Percentiles rank a stretch among this genome's conserved stretches.
Evolutionary conservation across 2,113 vertebrate species (phyloP).

Genomic region (Micronycteris hirsuta): DNA sequence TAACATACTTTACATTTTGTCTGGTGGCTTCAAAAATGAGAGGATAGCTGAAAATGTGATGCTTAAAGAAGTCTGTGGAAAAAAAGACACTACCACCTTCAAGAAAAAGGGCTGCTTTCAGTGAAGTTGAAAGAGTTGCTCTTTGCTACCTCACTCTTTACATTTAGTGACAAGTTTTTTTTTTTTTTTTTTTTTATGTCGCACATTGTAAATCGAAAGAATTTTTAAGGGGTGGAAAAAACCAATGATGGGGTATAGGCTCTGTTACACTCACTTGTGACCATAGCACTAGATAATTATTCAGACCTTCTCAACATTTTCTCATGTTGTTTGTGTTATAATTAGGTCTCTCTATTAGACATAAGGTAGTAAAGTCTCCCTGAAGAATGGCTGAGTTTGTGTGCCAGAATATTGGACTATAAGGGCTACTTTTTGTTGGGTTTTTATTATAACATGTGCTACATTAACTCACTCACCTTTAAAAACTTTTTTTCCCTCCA

Average conservation of each 20-base stretch:
- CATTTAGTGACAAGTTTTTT: constrained; percentile 29
- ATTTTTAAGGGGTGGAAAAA: constrained; percentile 64
- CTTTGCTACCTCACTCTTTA: not conserved
- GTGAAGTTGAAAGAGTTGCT: not conserved
- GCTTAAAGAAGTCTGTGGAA: too few relatives aligned
- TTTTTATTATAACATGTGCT: constrained; percentile 76
- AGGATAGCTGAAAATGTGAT: not conserved
- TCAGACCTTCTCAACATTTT: constrained; percentile 27
- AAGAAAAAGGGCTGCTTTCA: not conserved
- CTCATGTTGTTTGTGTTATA: constrained; percentile 57
- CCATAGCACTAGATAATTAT: constrained; percentile 49
- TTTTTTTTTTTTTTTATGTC: constrained; percentile 30
- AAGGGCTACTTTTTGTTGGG: constrained; percentile 70
- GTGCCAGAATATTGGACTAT: constrained; percentile 60
- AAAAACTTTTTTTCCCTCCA: constrained; percentile 54
- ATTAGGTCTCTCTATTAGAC: constrained; percentile 70
- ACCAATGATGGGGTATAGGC: not conserved
- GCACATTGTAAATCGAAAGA: constrained; percentile 58
- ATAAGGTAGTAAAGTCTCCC: constrained; percentile 64
- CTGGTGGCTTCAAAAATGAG: not conserved
- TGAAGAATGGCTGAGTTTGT: constrained; percentile 52
- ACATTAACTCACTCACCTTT: constrained; percentile 75
- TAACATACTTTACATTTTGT: not conserved
- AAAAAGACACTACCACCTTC: not conserved
- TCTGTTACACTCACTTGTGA: not conserved